Evolutionary conservation across 2,888 invertebrate genomes (phyloP).

Genomic region (Ectemnius continuus): DNA sequence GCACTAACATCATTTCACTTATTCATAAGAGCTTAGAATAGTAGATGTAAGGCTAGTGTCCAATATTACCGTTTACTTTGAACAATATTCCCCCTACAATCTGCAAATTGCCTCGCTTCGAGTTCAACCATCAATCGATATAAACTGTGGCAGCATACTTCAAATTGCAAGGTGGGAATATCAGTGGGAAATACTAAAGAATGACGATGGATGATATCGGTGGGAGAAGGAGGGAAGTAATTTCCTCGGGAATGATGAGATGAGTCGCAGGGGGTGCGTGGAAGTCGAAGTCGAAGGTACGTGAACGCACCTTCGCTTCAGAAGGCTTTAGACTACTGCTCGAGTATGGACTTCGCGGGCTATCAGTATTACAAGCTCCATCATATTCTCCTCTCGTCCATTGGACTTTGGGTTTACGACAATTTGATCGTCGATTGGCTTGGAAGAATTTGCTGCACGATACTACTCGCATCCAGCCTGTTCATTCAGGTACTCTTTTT

Average conservation of each 20-base stretch:
- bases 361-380: background rate
- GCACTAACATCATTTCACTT: too few relatives aligned
- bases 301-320: background rate
- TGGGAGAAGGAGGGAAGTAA: too few relatives aligned
- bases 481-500: constrained; percentile 2
- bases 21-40: too few relatives aligned
- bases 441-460: background rate
- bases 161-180: background rate
- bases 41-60: too few relatives aligned
- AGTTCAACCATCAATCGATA: background rate
- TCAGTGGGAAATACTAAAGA: background rate
- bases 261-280: background rate
- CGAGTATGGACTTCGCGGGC: background rate
- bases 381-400: background rate
- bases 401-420: constrained; percentile 22
- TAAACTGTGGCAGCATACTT: background rate
- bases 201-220: too few relatives aligned
- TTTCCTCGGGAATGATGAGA: too few relatives aligned
- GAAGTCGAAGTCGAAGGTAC: background rate
- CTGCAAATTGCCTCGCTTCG: background rate
- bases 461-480: background rate
- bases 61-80: too few relatives aligned
- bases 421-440: background rate
- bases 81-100: too few relatives aligned
- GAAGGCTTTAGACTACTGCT: background rate